These are phyloP conservation scores for Zootermopsis nevadensis DNA, from an alignment of 2,888 invertebrate species.

Conservation along the genomic window DNA sequence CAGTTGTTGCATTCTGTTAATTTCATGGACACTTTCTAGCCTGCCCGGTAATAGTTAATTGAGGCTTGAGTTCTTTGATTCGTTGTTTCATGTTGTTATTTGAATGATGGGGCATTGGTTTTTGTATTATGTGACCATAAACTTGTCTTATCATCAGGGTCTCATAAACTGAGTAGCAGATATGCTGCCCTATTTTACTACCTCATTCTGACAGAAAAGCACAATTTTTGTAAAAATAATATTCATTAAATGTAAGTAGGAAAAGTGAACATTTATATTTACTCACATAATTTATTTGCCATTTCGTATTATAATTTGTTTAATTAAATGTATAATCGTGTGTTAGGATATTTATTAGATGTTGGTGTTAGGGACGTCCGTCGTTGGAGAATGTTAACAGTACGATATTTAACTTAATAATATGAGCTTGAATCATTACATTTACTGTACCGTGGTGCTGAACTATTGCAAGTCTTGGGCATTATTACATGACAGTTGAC, in stretches of 20 bases:
- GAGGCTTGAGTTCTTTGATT: conserved; percentile 30
- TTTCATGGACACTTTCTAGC: not conserved
- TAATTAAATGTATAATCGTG: conserved; percentile 34
- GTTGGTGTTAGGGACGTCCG: conserved; percentile 37
- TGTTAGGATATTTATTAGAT: conserved; percentile 44
- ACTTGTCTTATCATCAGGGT: conserved; percentile 29
- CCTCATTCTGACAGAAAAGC: conserved; percentile 23
- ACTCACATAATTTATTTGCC: conserved; percentile 7
- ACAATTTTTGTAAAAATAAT: conserved; percentile 13
- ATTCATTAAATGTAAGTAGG: not conserved
- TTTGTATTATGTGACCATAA: conserved; percentile 8
- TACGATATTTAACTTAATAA: conserved; percentile 22
- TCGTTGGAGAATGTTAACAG: conserved; percentile 42
- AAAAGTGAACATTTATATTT: not conserved
- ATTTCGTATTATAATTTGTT: conserved; percentile 18
- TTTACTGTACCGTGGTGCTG: conserved; percentile 40
- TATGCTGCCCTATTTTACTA: conserved; percentile 19
- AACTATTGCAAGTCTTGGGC: conserved; percentile 45
- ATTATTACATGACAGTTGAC: conserved; percentile 46
- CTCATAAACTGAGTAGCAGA: conserved; percentile 27
- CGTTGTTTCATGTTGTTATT: conserved; percentile 39
- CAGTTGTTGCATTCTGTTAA: not conserved
- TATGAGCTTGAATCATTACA: conserved; percentile 34
- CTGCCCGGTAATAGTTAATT: conserved; percentile 22
- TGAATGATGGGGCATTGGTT: not conserved